A percentile compares a stretch with the other conserved stretches of the same genome.
Evolutionary conservation across 1,140 invertebrate genomes (phyloP).

Genomic region (Centruroides sculpturatus): DNA sequence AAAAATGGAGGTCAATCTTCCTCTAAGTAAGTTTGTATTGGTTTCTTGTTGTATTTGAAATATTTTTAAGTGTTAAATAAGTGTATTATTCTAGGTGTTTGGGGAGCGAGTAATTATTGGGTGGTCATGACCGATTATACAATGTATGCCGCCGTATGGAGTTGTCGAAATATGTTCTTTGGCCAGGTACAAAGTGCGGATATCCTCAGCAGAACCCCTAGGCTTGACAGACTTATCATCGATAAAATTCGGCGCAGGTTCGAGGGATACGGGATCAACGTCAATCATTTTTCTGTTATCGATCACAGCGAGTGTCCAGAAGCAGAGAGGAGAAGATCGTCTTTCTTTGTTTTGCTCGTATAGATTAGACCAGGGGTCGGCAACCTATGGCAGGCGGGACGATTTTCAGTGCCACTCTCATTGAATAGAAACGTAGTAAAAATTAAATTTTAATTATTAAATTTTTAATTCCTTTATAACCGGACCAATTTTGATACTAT

Average conservation of each 20-base stretch:
- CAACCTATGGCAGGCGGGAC: no score
- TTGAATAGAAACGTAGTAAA: no score
- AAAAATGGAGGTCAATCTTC: no score
- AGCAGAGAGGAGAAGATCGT: neutral
- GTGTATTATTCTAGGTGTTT: slow-evolving; percentile 39
- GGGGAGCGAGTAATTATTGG: slow-evolving; percentile 54
- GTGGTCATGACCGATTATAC: slow-evolving; percentile 58
- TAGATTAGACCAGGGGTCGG: no score
- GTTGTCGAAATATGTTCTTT: slow-evolving; percentile 57
- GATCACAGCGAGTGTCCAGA: slow-evolving; percentile 47
- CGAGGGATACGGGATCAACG: slow-evolving; percentile 45
- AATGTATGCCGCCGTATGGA: slow-evolving; percentile 59
- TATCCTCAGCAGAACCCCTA: slow-evolving; percentile 52
- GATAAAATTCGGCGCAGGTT: slow-evolving; percentile 50
- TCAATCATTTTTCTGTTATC: slow-evolving; percentile 55
- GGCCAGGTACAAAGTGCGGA: slow-evolving; percentile 58
- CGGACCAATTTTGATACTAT: no score
- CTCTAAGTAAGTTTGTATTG: no score
- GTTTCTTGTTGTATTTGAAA: no score
- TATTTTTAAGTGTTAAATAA: no score
- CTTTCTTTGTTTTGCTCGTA: no score
- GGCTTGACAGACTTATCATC: slow-evolving; percentile 46
- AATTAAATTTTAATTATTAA: no score
- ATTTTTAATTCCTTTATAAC: no score
- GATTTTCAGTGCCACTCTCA: no score